Base-by-base conservation (phyloP, 2,113 vertebrate species). In the Dasyornis broadbenti region DNA sequence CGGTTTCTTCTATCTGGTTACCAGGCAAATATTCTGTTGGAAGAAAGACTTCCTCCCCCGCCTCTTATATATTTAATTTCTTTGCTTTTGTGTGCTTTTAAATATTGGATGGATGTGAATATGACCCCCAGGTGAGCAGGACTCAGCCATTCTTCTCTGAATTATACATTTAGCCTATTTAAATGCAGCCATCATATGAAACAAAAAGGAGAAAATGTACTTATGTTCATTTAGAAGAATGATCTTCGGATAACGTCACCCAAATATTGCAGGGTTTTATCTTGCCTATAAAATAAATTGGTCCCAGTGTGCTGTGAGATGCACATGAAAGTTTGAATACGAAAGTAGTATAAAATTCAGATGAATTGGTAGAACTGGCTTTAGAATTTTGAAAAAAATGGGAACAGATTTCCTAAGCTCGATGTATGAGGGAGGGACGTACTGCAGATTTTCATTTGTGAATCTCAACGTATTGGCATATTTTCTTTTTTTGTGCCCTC, bases 221-320 rank as follows among this genome's bases (percentile, higher is more conserved):
- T 92, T 72, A 5, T 73, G 71, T 70, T 93, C 94, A 80, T 94
- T 90, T 95, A 92, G 79, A 94, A 90, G 79, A 86, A 84, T 44
- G 81, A 82, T 89, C 91, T 92, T 95, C 39, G 83, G 91, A 69
- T 96, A 90, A 93, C 85, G 40, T 94, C 95, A 90, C 86, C 78
- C 86, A 93, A 93, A 90, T 96, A 89, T 80, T 66, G 52, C 80
- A n/a, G 52, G 65, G 57, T 24, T 97, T 93, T 92, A 93, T 94
- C 95, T 86, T 71, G 82, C 56, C 89, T 88, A 71, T 89, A 81
- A 96, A 93, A 86, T 90, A 95, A 95, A 96, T 92, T 92, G 92
- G 90, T 95, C 92, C 89, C 92, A 70, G 69, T 56, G 94, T 65
- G 89, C 95, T 94, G 65, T 7, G 56, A 90, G 92, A 92, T 78